A percentile compares a stretch with the other conserved stretches of the same genome.
These are phyloP conservation scores for Adrianichthys oophorus DNA, from an alignment of 2,797 vertebrate species.

Conservation along the genomic window DNA sequence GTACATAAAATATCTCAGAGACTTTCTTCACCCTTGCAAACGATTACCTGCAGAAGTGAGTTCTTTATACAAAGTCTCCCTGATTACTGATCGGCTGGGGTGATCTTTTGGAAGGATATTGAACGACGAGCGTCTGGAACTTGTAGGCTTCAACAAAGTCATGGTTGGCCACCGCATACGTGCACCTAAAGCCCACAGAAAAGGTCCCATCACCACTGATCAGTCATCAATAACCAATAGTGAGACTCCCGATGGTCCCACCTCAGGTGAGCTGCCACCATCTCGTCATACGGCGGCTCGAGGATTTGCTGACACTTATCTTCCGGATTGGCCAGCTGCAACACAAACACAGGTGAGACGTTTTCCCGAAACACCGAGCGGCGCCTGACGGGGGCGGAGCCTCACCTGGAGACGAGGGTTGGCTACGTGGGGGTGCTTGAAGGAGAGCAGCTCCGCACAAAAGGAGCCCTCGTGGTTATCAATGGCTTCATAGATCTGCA, in stretches of 20 bases:
- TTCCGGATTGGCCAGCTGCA: conserved; percentile 63
- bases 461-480: conserved; percentile 85
- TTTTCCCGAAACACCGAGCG: too few species aligned
- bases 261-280: conserved; percentile 97
- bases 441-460: conserved; percentile 91
- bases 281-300: conserved; percentile 94
- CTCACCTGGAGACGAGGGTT: conserved; percentile 92
- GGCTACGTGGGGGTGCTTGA: conserved; percentile 95
- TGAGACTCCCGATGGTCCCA: conserved; percentile 40
- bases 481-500: conserved; percentile 87
- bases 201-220: neutral
- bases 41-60: too few species aligned
- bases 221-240: neutral
- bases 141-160: conserved; percentile 97
- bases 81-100: neutral
- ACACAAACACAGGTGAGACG: conserved; percentile 14
- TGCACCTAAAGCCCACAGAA: conserved; percentile 82
- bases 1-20: too few species aligned
- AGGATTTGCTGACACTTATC: conserved; percentile 93
- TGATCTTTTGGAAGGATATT: conserved; percentile 87
- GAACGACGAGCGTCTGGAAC: conserved; percentile 94
- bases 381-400: conserved; percentile 4
- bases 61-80: too few species aligned
- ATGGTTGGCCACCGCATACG: conserved; percentile 89
- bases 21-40: too few species aligned